Evolutionary conservation across 1,140 invertebrate genomes (phyloP), one percentile per base, ranked within the genome.

Genomic region (Bactericera cockerelli): DNA sequence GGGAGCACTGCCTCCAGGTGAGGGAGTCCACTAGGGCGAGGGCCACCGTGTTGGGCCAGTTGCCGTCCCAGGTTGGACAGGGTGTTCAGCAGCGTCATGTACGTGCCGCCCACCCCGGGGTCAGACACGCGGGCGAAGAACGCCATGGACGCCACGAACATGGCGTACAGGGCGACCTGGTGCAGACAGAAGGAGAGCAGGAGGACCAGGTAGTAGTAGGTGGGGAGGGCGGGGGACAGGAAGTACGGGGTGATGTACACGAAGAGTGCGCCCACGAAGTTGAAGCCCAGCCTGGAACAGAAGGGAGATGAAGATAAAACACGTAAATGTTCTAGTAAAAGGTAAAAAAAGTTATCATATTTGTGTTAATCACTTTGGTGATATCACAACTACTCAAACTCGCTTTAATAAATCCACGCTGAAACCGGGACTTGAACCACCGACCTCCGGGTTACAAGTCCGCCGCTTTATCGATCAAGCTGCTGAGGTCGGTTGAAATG

Each of bases 11-110:
- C 67, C 84, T 89, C 69, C 77, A 84, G 0, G 92, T 96, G 1
- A 97, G 71, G 13, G 81, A 75, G 74, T 98, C 94, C 6, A 98
- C 92, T 55, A 93, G 78, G 82, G 89, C 95, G 3, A 99, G 76
- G 0, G 92, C 83, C 8, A 96, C 72, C 0, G 95, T 98, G 55
- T 84, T 81, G 1, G 95, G 93, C 95, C 95, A 98, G 69, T 96
- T 98, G 10, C 91, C 92, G n/a, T 25, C 96, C 97, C 26, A 99
- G 76, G 77, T 99, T 99, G 26, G 83, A 83, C 8, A 99, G 73
- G 0, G 97, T 99, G 69, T 99, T 99, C 1, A 99, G 77, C 42
- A 99, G 76, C 1, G 97, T 99, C 97, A 99, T 99, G 70, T 99
- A 99, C 0, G 96, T 99, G 22, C 96, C 97, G 19, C 97, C 97